Conservation (phyloP, 2,888 invertebrate genomes). For the Girardia tigrina region DNA sequence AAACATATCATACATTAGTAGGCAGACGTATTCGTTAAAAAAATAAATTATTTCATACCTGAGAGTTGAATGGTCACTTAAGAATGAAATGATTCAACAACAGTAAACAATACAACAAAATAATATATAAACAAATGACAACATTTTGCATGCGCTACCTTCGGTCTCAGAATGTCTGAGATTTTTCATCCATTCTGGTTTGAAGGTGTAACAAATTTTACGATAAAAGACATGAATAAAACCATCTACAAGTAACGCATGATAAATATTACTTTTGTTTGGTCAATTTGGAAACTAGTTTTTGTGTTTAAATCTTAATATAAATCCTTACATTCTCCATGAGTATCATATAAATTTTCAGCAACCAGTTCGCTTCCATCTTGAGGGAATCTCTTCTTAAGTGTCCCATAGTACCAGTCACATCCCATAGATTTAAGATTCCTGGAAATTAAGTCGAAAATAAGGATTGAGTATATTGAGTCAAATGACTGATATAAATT, state of each 20-base stretch:
- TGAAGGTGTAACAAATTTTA: not conserved
- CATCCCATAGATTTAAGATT: not conserved
- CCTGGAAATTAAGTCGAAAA: too few relatives aligned
- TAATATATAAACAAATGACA: too few relatives aligned
- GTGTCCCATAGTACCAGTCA: not conserved
- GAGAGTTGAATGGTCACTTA: too few relatives aligned
- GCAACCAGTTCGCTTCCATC: not conserved
- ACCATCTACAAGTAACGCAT: not conserved
- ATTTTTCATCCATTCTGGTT: not conserved
- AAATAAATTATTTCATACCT: too few relatives aligned
- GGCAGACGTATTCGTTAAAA: too few relatives aligned
- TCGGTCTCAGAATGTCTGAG: slow-evolving; percentile 20
- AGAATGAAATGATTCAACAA: too few relatives aligned
- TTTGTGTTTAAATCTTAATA: not conserved
- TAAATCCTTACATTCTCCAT: not conserved
- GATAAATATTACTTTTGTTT: not conserved
- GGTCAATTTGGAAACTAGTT: too few relatives aligned
- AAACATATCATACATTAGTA: too few relatives aligned
- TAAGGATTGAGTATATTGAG: too few relatives aligned
- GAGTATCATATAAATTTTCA: not conserved
- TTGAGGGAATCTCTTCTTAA: not conserved
- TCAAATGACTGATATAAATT: too few relatives aligned
- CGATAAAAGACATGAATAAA: not conserved
- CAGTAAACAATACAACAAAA: too few relatives aligned
- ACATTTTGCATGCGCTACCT: slow-evolving; percentile 9